Evolutionary conservation across 1,140 invertebrate genomes (phyloP), one percentile per base, ranked within the genome.

Genomic region (Antheraea mylitta): DNA sequence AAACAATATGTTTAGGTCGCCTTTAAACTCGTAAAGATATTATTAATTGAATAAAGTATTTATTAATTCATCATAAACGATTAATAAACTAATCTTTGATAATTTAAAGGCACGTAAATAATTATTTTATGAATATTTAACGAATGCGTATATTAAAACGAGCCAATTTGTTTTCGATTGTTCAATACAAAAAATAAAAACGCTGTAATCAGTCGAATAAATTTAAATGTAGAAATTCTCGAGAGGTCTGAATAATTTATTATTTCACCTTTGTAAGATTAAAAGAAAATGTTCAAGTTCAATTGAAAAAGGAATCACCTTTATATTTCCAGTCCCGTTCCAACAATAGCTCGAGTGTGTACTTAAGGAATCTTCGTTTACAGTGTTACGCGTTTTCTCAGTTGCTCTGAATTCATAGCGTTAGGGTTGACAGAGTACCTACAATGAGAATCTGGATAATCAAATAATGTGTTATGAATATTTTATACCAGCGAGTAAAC

Each of bases 291-390:
- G 45, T n/a, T 53, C 45, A 53, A 53, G 45, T 13, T 16, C 45
- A 53, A 53, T 53, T 53, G 45, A n/a, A 53, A 53, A 53, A 53
- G 45, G 45, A 53, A 13, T 53, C 45, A 53, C 45, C 45, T 11
- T 53, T 53, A 53, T 53, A 53, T 53, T 53, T 53, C 45, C 45
- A 53, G 45, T 53, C 45, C 5, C 45, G 0, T 53, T 53, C 16
- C 16, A 53, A 53, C 45, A 53, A 53, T 53, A 53, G 45, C 45
- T 53, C 45, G 45, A 53, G 45, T 16, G 45, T 53, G 45, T 53
- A 53, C 45, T 53, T n/a, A 53, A n/a, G 13, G 45, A 53, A 53
- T 53, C 45, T 53, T 53, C 45, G 45, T 53, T 53, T 53, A 53
- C 45, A 53, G 13, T 16, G 45, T 53, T 53, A 53, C 45, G 45